These are phyloP conservation scores for Heterodera schachtii DNA, from an alignment of 1,140 invertebrate species.

Conservation along the genomic window DNA sequence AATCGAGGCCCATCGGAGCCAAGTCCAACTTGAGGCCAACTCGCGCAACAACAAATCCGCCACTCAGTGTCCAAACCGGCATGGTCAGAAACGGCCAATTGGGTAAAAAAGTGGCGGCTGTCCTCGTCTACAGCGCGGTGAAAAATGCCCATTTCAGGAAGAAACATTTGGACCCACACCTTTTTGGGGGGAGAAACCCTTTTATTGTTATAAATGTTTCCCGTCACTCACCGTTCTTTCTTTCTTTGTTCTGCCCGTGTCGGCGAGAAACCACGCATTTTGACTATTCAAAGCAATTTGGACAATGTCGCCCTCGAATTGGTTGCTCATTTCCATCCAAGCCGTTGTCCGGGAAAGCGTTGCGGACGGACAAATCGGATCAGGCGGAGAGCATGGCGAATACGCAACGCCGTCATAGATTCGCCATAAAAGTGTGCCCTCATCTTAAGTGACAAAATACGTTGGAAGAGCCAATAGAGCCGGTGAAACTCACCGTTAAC, in stretches of 20 bases:
- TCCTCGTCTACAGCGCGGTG: constrained; percentile 38
- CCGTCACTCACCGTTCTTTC: constrained; percentile 16
- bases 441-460: constrained; percentile 32
- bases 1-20: constrained; percentile 55
- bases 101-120: constrained; percentile 32
- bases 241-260: constrained; percentile 25
- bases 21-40: constrained; percentile 49
- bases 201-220: not conserved
- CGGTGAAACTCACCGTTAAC: constrained; percentile 38
- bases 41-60: constrained; percentile 46
- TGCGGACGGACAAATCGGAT: constrained; percentile 27
- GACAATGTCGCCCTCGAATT: constrained; percentile 42
- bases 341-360: constrained; percentile 18
- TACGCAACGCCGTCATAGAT: constrained; percentile 39
- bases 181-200: constrained; percentile 21
- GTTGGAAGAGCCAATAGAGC: not conserved
- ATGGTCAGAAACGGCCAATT: constrained; percentile 47
- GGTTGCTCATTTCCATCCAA: constrained; percentile 44
- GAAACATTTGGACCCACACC: constrained; percentile 53
- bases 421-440: constrained; percentile 43
- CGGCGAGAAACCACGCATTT: constrained; percentile 53
- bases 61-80: constrained; percentile 48
- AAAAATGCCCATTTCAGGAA: constrained; percentile 56
- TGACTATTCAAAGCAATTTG: constrained; percentile 31
- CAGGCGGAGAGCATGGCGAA: constrained; percentile 31